phyloP scores from a whole-genome alignment of 2,113 vertebrate genomes.

The Cyanistes caeruleus region DNA sequence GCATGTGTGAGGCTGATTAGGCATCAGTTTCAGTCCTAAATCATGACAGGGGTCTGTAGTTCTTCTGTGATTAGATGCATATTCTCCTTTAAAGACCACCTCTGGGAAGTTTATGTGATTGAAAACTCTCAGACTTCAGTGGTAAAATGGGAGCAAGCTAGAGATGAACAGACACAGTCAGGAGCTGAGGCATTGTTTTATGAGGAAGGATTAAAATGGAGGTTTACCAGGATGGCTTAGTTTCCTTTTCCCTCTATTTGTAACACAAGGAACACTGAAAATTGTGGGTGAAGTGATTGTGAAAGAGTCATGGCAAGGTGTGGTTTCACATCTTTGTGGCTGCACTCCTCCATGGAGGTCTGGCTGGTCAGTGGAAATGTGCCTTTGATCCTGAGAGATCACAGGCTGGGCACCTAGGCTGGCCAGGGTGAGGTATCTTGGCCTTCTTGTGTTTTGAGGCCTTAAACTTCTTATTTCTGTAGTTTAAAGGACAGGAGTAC shows the following conservation, averaged over 20 bases:
- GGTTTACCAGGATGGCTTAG: neutral
- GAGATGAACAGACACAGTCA: neutral
- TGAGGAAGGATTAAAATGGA: neutral
- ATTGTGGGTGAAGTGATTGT: neutral
- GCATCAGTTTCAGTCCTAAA: neutral
- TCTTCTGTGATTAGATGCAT: neutral
- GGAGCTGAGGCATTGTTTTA: neutral
- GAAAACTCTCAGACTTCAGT: neutral
- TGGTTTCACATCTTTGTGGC: neutral
- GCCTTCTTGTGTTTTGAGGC: neutral
- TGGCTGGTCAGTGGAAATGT: neutral
- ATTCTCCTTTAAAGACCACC: neutral
- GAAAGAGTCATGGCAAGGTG: neutral
- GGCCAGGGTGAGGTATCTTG: neutral
- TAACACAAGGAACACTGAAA: neutral
- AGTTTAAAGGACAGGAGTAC: neutral
- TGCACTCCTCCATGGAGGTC: neutral
- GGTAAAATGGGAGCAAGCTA: neutral
- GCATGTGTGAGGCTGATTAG: neutral
- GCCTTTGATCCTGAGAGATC: neutral
- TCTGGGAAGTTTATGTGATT: neutral
- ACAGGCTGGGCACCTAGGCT: neutral
- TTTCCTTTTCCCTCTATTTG: neutral
- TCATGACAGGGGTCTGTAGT: neutral
- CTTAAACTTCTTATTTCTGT: neutral